Evolutionary conservation across 2,113 vertebrate species (phyloP).

Genomic region (Cynopterus brachyotis): DNA sequence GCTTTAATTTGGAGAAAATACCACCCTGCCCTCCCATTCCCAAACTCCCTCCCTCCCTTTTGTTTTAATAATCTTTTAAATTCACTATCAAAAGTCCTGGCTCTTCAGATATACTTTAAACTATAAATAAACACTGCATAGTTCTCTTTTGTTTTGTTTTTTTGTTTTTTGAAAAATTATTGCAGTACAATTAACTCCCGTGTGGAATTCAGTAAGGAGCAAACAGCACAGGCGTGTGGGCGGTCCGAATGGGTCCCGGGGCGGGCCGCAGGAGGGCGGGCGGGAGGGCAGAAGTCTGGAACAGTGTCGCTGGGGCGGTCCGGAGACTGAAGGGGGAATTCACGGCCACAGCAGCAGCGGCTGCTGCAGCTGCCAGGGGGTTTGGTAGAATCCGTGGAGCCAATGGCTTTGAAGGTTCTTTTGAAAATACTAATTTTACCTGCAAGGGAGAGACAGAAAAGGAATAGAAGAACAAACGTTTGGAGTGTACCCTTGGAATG

Average conservation of each 20-base stretch:
- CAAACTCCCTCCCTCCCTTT: not conserved
- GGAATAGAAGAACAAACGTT: constrained; percentile 58
- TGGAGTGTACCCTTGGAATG: not conserved
- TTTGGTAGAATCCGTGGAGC: constrained; percentile 90
- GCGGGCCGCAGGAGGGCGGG: constrained; percentile 93
- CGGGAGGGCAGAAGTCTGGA: constrained; percentile 93
- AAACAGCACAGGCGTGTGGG: constrained; percentile 95
- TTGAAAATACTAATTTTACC: constrained; percentile 92
- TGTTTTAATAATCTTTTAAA: constrained; percentile 80
- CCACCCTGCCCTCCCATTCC: constrained; percentile 66
- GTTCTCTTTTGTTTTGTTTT: constrained; percentile 89
- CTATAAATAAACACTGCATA: constrained; percentile 96
- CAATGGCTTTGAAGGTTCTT: constrained; percentile 92
- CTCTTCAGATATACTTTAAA: constrained; percentile 85
- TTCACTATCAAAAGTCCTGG: constrained; percentile 88
- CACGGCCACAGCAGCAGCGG: constrained; percentile 90
- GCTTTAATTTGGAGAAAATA: constrained; percentile 85
- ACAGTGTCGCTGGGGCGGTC: constrained; percentile 89
- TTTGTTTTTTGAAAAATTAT: constrained; percentile 90
- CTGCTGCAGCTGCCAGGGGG: constrained; percentile 90
- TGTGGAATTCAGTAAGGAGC: constrained; percentile 93
- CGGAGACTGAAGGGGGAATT: constrained; percentile 91
- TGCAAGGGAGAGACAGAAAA: constrained; percentile 76
- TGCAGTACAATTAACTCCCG: constrained; percentile 88
- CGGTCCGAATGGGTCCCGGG: constrained; percentile 95